A percentile compares a stretch with the other conserved stretches of the same genome.
Conservation (phyloP, 1,140 invertebrate genomes). For the Drosophila pseudoananassae region DNA sequence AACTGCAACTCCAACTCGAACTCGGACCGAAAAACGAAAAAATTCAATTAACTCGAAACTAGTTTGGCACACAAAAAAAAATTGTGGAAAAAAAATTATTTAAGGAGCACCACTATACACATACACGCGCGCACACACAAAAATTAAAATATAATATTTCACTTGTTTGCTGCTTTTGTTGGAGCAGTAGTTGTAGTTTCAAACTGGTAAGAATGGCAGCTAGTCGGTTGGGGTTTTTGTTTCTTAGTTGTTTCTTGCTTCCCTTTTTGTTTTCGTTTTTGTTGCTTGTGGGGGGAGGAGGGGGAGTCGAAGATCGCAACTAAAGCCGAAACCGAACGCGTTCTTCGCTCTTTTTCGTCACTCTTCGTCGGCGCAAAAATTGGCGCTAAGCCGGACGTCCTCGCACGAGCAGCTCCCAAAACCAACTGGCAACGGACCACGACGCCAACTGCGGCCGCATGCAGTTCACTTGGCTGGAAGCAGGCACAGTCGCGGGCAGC, state of each 20-base stretch:
- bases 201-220: not conserved
- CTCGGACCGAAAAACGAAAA: conserved; percentile 19
- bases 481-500: not conserved
- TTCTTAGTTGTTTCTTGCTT: conserved; percentile 2
- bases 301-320: conserved; percentile 20
- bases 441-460: conserved; percentile 27
- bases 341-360: conserved; percentile 8
- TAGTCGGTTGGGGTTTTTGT: not conserved
- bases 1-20: conserved; percentile 5
- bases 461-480: conserved; percentile 27
- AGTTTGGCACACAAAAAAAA: conserved; percentile 79
- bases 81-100: conserved; percentile 36
- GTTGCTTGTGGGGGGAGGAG: conserved; percentile 7
- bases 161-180: conserved; percentile 19
- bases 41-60: conserved; percentile 75
- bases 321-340: conserved; percentile 9
- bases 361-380: conserved; percentile 16
- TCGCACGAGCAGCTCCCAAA: conserved; percentile 71
- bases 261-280: conserved; percentile 5
- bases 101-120: conserved; percentile 12
- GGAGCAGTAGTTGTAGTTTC: not conserved
- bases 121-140: conserved; percentile 11
- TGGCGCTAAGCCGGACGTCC: conserved; percentile 53
- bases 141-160: conserved; percentile 70
- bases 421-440: conserved; percentile 47